Evolutionary conservation across 2,113 vertebrate genomes (phyloP), one percentile per base, ranked within the genome.

Genomic region (Heptranchias perlo): DNA sequence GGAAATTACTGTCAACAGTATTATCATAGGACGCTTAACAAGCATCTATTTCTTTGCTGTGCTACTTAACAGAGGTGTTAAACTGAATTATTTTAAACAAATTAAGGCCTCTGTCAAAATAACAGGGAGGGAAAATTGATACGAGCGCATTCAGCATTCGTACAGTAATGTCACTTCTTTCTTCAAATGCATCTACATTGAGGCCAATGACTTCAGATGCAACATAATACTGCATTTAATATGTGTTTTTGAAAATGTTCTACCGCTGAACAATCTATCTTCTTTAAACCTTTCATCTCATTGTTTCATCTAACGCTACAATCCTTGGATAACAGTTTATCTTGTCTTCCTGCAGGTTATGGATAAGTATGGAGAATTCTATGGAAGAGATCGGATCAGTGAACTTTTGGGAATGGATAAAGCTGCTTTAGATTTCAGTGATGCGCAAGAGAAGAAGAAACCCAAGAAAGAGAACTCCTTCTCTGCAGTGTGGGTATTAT

Each of bases 311-410:
- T 44, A 82, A 82, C 4, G 14, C 4, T 18, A 44, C 14, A 21
- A 16, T 82, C 76, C n/a, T 94, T 67, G 47, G 62, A 3, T 95
- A 35, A 49, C 62, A 69, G 28, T 47, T 67, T 67, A 25, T 44
- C 93, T 13, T 94, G 93, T 35, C 6, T 58, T 62, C 73, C 3
- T 96, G 95, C 96, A 99, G 99, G 99, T 99, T 82, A 99, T 99
- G 99, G 99, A 99, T 97, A 99, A 99, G 96, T 99, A 99, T 0
- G 99, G 99, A 4, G 99, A 99, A 96, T 99, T 99, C 97, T 99
- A 99, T 8, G 99, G 99, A 23, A 98, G 98, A 95, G 99, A 99
- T 96, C 98, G 99, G 95, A 99, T 99, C 97, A 99, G 99, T 31
- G 99, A 99, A 96, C 97, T 99, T 76, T 97, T 99, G 1, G 99